Evolutionary conservation across 2,888 invertebrate genomes (phyloP).

Genomic region (Harpagoxenus sublaevis): DNA sequence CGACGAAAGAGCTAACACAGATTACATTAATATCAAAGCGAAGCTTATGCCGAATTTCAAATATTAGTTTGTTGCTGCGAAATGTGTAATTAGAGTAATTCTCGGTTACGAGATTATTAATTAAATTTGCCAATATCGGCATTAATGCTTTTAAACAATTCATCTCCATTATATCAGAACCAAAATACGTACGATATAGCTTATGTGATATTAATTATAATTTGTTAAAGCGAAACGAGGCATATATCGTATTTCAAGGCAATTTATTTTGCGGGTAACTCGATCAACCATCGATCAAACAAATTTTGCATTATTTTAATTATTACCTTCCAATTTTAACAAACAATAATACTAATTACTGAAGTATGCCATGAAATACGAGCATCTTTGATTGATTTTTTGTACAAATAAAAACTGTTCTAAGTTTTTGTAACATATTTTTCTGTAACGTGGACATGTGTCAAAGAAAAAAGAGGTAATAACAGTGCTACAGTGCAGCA

Average conservation of each 20-base stretch:
- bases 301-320: slow-evolving; percentile 18
- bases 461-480: neutral
- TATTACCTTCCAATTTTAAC: slow-evolving; percentile 16
- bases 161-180: neutral
- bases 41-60: slow-evolving; percentile 3
- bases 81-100: slow-evolving; percentile 13
- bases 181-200: slow-evolving; percentile 19
- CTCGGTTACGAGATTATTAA: slow-evolving; percentile 5
- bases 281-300: neutral
- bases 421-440: neutral
- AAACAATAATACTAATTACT: slow-evolving; percentile 15
- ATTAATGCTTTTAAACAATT: slow-evolving; percentile 29
- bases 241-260: slow-evolving; percentile 17
- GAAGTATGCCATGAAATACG: neutral
- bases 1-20: neutral
- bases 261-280: slow-evolving; percentile 35
- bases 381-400: neutral
- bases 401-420: neutral
- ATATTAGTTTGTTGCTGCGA: neutral
- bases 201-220: slow-evolving; percentile 21
- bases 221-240: slow-evolving; percentile 30
- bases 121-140: slow-evolving; percentile 4
- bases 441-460: neutral
- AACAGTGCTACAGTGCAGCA: neutral
- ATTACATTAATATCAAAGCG: slow-evolving; percentile 16